Base-by-base conservation (phyloP, 1,140 invertebrate genomes). In the Solen grandis region DNA sequence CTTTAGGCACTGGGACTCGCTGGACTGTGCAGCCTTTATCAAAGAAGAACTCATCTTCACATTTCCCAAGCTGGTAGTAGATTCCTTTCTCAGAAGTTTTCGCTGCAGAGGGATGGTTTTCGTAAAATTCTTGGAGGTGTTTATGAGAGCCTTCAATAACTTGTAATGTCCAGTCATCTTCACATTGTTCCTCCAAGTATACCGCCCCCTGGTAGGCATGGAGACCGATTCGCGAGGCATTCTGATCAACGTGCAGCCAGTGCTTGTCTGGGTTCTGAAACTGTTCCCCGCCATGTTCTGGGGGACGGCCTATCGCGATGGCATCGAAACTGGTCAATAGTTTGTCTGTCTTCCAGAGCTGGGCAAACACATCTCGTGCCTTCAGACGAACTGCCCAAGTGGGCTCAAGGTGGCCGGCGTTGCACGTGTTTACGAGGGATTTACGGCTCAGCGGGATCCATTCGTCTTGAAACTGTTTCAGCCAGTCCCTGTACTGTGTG, bases 131-230 rank as follows among this genome's bases (percentile, higher is more conserved):
- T 25, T 78, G 27, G 63, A 73, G 60, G 22, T 70, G 27, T 59
- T 66, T 79, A 54, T 82, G 76, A 3, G 85, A 86, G 8, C 59
- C 62, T 60, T 75, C 68, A 55, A 86, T 54, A 22, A 84, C 85
- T 33, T 76, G 68, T 0, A 86, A 46, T 35, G 70, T 72, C 54
- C 73, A 69, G 55, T 84, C 80, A 27, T 60, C 62, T 1, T 82
- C 41, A 22, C 27, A 41, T 4, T 66, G 54, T 38, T 74, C 70
- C 52, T 84, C 83, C 16, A 84, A 41, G 29, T 84, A 84, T 14
- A 84, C 65, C 0, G n/a, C 80, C 5, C 83, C 83, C 38, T 84
- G 83, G 25, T 82, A 82, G 16, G 62, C 80, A 33, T 84, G 83
- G 5, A 84, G 75, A 31, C 83, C 83, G 10, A 66, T 46, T 16